Conservation (phyloP, 2,113 vertebrate species). For the Campylomormyrus numenius region DNA sequence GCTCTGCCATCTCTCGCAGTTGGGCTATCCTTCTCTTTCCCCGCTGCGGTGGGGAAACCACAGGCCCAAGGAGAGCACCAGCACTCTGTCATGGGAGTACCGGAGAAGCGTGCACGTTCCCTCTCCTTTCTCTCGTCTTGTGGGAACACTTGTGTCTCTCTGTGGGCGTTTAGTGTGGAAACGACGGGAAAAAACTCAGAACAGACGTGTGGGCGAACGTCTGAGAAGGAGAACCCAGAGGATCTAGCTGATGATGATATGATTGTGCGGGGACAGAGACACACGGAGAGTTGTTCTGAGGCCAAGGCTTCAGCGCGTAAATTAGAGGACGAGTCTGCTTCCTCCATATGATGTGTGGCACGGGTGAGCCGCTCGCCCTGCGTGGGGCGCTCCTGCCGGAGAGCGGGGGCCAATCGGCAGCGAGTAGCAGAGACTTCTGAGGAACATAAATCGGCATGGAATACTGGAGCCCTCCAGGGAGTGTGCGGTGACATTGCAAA, state of each 20-base stretch:
- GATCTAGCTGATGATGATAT: not conserved
- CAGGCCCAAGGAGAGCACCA: not conserved
- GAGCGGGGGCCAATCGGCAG: not conserved
- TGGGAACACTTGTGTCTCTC: not conserved
- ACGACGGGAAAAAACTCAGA: not conserved
- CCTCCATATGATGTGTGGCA: not conserved
- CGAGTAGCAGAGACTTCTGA: not conserved
- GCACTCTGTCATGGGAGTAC: not conserved
- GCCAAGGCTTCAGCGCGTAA: not conserved
- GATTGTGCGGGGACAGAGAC: not conserved
- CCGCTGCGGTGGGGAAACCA: not conserved
- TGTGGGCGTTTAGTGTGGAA: not conserved
- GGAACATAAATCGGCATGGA: not conserved
- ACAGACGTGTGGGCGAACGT: not conserved
- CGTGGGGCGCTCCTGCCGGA: rapidly evolving
- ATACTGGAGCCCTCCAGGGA: not conserved
- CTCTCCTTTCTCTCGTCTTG: not conserved
- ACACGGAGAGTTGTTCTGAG: not conserved
- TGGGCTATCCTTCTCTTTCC: not conserved
- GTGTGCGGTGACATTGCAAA: not conserved
- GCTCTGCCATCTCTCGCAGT: not conserved
- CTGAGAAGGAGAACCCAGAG: not conserved
- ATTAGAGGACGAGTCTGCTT: not conserved
- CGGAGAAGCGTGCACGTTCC: not conserved
- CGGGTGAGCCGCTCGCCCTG: not conserved